Evolutionary conservation across 2,797 vertebrate species (phyloP).

Genomic region (Erpetoichthys calabaricus): DNA sequence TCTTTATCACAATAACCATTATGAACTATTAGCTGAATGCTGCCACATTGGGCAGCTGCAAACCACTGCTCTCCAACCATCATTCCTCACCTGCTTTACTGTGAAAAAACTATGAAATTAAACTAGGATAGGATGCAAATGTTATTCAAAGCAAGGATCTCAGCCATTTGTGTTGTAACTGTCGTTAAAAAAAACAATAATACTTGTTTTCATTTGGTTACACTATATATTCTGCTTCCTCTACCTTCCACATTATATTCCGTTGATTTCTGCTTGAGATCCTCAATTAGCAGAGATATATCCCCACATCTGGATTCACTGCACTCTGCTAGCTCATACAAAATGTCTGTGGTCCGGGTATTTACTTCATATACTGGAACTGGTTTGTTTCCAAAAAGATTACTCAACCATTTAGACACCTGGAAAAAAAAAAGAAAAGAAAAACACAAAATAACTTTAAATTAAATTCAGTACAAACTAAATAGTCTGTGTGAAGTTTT

Average conservation of each 20-base stretch:
- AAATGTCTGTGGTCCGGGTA: conserved; percentile 45
- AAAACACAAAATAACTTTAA: not conserved
- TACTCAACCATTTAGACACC: conserved; percentile 62
- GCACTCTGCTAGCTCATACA: conserved; percentile 45
- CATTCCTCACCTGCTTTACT: too few species aligned
- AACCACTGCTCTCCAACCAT: too few species aligned
- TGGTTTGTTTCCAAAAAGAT: conserved; percentile 35
- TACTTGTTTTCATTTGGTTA: too few species aligned
- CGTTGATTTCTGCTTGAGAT: conserved; percentile 43
- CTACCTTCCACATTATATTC: conserved; percentile 65
- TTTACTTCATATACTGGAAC: conserved; percentile 59
- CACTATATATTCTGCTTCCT: conserved; percentile 11
- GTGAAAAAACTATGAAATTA: too few species aligned
- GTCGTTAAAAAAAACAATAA: too few species aligned
- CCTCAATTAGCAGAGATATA: conserved; percentile 44
- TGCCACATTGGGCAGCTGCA: too few species aligned
- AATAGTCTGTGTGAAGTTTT: too few species aligned
- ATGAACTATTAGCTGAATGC: too few species aligned
- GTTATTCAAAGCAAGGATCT: too few species aligned
- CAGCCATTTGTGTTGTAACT: too few species aligned
- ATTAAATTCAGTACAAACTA: not conserved
- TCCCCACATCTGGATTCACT: conserved; percentile 50
- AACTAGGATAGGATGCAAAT: too few species aligned
- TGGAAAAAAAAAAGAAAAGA: conserved; percentile 21
- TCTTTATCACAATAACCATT: too few species aligned